Conservation (phyloP, 2,888 invertebrate species). For the Pollenia amentaria region DNA sequence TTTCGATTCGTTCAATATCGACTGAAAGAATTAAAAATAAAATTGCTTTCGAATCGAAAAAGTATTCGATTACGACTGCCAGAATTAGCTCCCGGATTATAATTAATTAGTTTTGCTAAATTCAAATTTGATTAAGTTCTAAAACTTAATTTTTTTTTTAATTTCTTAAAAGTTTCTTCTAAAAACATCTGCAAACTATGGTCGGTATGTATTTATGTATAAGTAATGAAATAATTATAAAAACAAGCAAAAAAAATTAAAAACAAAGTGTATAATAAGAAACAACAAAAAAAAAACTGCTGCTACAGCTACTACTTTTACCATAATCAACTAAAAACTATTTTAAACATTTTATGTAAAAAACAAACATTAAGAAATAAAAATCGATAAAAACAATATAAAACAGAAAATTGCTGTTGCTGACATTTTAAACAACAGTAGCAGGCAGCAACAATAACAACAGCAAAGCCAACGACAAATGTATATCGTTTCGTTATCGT, state of each 20-base stretch:
- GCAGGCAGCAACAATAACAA: slow-evolving; percentile 31
- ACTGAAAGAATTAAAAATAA: too few relatives aligned
- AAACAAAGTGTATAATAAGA: slow-evolving; percentile 25
- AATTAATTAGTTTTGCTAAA: too few relatives aligned
- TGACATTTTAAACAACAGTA: slow-evolving; percentile 59
- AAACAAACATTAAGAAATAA: slow-evolving; percentile 36
- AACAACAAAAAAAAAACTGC: neutral
- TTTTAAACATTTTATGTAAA: slow-evolving; percentile 27
- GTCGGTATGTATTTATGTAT: too few relatives aligned
- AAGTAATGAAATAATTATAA: slow-evolving; percentile 22
- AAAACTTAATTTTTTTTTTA: neutral
- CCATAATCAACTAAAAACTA: slow-evolving; percentile 45
- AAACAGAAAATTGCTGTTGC: slow-evolving; percentile 65
- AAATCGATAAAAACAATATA: slow-evolving; percentile 66
- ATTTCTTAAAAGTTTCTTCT: slow-evolving; percentile 1
- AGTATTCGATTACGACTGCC: too few relatives aligned
- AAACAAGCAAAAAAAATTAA: neutral
- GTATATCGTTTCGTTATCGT: neutral
- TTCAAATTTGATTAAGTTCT: too few relatives aligned
- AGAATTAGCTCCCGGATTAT: too few relatives aligned
- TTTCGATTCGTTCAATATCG: too few relatives aligned
- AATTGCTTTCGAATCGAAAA: too few relatives aligned
- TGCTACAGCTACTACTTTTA: slow-evolving; percentile 31
- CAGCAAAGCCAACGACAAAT: neutral
- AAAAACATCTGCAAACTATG: slow-evolving; percentile 9